These are phyloP conservation scores for Phengaris arion DNA, from an alignment of 2,888 invertebrate species.

Conservation along the genomic window DNA sequence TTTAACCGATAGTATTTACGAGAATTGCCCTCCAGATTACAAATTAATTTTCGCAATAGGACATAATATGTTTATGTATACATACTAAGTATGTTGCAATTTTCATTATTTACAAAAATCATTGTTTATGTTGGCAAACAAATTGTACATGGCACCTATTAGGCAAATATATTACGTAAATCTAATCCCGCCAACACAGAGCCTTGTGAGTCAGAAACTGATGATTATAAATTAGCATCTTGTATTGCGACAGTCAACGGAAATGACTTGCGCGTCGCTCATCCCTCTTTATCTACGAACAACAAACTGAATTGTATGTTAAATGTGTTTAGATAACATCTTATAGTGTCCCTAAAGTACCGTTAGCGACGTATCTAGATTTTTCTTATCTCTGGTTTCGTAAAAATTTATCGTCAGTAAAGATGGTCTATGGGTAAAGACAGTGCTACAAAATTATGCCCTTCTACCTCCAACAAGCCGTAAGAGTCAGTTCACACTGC, in stretches of 20 bases:
- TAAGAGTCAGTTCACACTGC: too few relatives aligned
- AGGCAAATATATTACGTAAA: constrained; percentile 39
- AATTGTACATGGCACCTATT: constrained; percentile 30
- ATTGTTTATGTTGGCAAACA: constrained; percentile 2
- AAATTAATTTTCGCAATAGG: too few relatives aligned
- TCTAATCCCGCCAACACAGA: constrained; percentile 41
- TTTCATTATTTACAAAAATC: neutral
- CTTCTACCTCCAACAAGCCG: too few relatives aligned
- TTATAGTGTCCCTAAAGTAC: neutral
- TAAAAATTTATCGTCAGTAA: too few relatives aligned
- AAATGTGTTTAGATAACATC: neutral
- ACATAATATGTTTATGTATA: too few relatives aligned
- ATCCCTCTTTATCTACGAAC: constrained; percentile 51
- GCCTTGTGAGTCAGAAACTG: constrained; percentile 63
- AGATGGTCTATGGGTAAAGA: too few relatives aligned
- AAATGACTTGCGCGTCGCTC: constrained; percentile 68
- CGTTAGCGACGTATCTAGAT: too few relatives aligned
- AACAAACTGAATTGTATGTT: constrained; percentile 44
- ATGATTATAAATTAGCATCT: constrained; percentile 74
- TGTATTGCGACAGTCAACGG: constrained; percentile 58
- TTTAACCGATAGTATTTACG: too few relatives aligned
- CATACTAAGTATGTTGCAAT: neutral
- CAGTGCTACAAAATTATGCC: too few relatives aligned
- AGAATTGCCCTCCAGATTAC: too few relatives aligned
- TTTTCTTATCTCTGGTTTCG: too few relatives aligned